Evolutionary conservation across 92 coral and sea anemone genomes (phyloP), one percentile per base, ranked within the genome.

Genomic region (Phenganax subtilis): DNA sequence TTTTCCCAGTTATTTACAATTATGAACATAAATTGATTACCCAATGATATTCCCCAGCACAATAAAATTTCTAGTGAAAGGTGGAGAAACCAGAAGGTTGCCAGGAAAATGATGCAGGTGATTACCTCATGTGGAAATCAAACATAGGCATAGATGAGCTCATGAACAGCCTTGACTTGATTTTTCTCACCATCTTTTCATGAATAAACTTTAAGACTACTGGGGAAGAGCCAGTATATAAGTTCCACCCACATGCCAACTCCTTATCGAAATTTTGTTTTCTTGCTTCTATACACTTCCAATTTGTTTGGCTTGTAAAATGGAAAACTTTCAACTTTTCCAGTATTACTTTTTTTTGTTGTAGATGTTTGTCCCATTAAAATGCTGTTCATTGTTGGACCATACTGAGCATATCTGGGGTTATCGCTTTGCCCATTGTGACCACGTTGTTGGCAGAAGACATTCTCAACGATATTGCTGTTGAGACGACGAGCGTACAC

Each of bases 341-440:
- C 85, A 37, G 37, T 81, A 30, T 85, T 81, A 51, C 47, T 37
- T 37, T 37, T 37, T 4, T 37, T 37, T 37, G 87, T 83, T 8
- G 76, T 87, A 8, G 84, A 82, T 44, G 29, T 27, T 55, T 87
- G 84, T 15, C 86, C 87, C 51, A 77, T 51, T 16, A 81, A 15
- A 55, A 82, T 82, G 20, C 87, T 55, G 72, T 87, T 87, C 78
- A 86, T 75, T 8, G 86, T 75, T 20, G 75, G 28, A 44, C 89
- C 60, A 55, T 37, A 37, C 47, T 75, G 89, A 0, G 69, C 84
- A 10, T 76, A 85, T 12, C 67, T 75, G 25, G 87, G 83, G 70
- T 81, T 81, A 55, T 87, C 76, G 63, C 67, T 86, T 70, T 87
- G 87, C 6, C 87, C 84, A 72, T 87, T 84, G 3, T 30, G 15